A percentile compares a stretch with the other conserved stretches of the same genome.
These are phyloP conservation scores for Lepus timidus DNA, from an alignment of 2,113 vertebrate species.

Conservation along the genomic window DNA sequence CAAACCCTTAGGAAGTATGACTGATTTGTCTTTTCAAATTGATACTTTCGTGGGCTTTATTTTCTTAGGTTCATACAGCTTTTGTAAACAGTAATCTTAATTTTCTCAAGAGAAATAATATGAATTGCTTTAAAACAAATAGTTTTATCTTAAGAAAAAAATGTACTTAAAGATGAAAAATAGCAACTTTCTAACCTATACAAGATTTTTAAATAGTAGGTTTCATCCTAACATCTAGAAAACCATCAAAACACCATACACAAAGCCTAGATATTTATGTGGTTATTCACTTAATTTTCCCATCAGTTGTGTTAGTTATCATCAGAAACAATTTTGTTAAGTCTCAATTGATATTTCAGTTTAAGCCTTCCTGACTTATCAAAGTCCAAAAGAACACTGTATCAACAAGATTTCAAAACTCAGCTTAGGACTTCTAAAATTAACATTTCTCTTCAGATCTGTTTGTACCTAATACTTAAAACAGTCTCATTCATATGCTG, in stretches of 20 bases:
- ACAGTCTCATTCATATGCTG: slow-evolving; percentile 30
- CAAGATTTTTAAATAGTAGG: neutral
- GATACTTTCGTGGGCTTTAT: slow-evolving; percentile 29
- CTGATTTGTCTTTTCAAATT: slow-evolving; percentile 8
- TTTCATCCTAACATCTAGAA: slow-evolving; percentile 30
- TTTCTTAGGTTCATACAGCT: slow-evolving; percentile 7
- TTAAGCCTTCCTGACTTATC: neutral
- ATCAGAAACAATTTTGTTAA: neutral
- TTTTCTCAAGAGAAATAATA: slow-evolving; percentile 51
- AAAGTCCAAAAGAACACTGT: neutral
- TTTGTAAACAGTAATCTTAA: neutral
- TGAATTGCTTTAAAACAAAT: slow-evolving; percentile 16
- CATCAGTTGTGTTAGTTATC: neutral
- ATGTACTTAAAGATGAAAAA: slow-evolving; percentile 38
- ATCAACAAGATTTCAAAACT: slow-evolving; percentile 46
- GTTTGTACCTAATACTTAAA: slow-evolving; percentile 31
- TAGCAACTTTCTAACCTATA: neutral
- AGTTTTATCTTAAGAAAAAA: slow-evolving; percentile 34
- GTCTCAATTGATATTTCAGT: neutral
- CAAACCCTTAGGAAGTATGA: slow-evolving; percentile 27
- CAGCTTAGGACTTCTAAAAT: slow-evolving; percentile 44
- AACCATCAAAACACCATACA: neutral
- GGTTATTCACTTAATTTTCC: slow-evolving; percentile 8
- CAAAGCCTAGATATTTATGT: neutral
- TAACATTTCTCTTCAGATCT: slow-evolving; percentile 45